Conservation (phyloP, 2,888 invertebrate genomes). For the Ophion ellenae region DNA sequence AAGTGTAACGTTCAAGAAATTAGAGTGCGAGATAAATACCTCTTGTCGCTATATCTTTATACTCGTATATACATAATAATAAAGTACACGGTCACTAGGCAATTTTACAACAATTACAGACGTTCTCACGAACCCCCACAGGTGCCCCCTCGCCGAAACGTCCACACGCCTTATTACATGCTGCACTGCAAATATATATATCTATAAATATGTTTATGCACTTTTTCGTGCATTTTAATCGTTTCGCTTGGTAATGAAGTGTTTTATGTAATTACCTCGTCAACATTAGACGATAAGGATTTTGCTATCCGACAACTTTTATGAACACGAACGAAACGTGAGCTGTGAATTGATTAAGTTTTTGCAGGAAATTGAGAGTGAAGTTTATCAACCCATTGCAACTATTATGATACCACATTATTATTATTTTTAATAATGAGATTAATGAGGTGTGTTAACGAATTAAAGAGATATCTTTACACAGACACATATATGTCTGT, state of each 20-base stretch:
- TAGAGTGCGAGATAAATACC: neutral
- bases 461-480: too few relatives aligned
- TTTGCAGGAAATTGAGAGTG: neutral
- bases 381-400: neutral
- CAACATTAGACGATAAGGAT: neutral
- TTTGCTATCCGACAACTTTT: neutral
- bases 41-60: neutral
- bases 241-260: neutral
- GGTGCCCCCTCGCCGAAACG: neutral
- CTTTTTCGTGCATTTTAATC: neutral
- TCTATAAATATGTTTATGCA: neutral
- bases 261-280: conserved; percentile 8
- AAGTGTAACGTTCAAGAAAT: neutral
- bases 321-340: neutral
- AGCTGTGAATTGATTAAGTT: neutral
- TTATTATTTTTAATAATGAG: neutral
- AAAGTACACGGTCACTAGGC: neutral
- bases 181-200: neutral
- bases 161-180: neutral
- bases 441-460: neutral
- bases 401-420: neutral
- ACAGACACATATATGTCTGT: too few relatives aligned
- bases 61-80: neutral
- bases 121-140: neutral
- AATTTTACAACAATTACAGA: conserved; percentile 1